Evolutionary conservation across 2,888 invertebrate species (phyloP), one percentile per base, ranked within the genome.

Genomic region (Zootermopsis nevadensis): DNA sequence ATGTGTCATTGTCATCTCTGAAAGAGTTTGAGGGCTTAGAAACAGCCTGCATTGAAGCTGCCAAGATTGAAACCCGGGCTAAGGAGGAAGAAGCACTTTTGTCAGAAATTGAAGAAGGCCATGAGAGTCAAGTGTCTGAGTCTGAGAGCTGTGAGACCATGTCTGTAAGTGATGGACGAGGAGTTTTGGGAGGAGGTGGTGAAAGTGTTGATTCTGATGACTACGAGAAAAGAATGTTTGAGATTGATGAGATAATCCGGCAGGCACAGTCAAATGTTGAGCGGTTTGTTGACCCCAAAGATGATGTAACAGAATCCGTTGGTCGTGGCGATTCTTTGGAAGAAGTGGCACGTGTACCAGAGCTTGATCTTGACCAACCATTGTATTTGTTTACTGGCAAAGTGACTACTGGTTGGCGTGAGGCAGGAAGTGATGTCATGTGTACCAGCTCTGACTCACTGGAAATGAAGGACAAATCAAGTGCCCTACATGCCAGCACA

Each of bases 1-100:
- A 97, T 88, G 91, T 97, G 74, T 97, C 97, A 2, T 90, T 96
- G 42, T 95, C 95, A 12, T 98, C 98, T 69, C 90, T 98, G 33
- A 96, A 96, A 89, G 98, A 98, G 89, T 98, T 98, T 89, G 98
- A 98, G 91, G 95, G 96, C 0, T 89, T 98, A 2, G 98, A 98
- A 90, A 94, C 94, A 85, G 97, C 97, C 33, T 96, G 97, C 87
- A 92, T 95, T 76, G 96, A 96, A 88, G 96, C 95, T 0, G 94
- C 96, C 85, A 92, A 94, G 86, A 95, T 96, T 81, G 97, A 98
- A 90, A 92, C 95, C 76, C 93, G 94, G 85, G 97, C 95, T 0
- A 94, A 95, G 87, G 96, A 96, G 89, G 97, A 97, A 88, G 97
- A 97, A 87, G 95, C 95, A 31, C 88, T 95, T 81, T 89, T 98